These are phyloP conservation scores for Lithophane leautieri DNA, from an alignment of 2,888 invertebrate species.

Conservation along the genomic window DNA sequence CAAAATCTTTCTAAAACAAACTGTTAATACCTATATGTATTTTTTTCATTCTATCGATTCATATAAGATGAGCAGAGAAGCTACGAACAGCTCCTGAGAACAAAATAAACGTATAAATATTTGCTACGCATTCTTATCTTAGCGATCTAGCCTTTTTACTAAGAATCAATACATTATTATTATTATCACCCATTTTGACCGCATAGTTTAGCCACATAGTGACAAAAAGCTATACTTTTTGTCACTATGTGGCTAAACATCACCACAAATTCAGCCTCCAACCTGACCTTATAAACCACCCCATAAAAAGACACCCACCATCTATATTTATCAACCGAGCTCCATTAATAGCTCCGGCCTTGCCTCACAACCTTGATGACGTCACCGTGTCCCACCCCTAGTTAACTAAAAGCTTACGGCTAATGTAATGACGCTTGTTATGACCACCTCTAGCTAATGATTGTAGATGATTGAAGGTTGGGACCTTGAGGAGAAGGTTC, in stretches of 20 bases:
- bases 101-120: too few relatives aligned
- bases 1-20: too few relatives aligned
- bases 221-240: too few relatives aligned
- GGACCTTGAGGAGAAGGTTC: constrained; percentile 45
- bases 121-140: too few relatives aligned
- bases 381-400: constrained; percentile 63
- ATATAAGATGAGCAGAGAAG: background rate
- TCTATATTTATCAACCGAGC: constrained; percentile 56
- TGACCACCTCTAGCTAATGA: constrained; percentile 56
- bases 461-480: constrained; percentile 55
- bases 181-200: too few relatives aligned
- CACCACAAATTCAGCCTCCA: constrained; percentile 23
- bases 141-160: too few relatives aligned
- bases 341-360: constrained; percentile 57
- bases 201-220: too few relatives aligned
- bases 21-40: too few relatives aligned
- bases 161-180: too few relatives aligned
- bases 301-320: constrained; percentile 35
- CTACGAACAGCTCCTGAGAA: background rate
- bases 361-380: constrained; percentile 61
- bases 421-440: constrained; percentile 61
- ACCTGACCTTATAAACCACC: constrained; percentile 14
- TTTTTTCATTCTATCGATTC: too few relatives aligned
- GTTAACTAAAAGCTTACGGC: constrained; percentile 67
- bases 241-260: background rate